These are phyloP conservation scores for Halocynthia aurantium DNA, from an alignment of 23 tunicate species.

Conservation along the genomic window DNA sequence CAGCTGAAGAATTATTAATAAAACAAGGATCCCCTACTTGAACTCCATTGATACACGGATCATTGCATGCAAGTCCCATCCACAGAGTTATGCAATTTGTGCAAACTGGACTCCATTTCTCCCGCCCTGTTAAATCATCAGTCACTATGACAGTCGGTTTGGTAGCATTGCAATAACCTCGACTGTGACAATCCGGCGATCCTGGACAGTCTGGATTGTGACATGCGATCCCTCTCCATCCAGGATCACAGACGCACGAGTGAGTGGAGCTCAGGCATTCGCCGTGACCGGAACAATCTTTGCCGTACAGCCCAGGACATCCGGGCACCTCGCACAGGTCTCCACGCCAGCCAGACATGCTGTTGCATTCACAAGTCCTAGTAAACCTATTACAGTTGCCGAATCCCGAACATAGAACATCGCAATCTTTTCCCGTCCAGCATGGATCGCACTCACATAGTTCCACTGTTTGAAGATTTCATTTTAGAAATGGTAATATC, in stretches of 20 bases:
- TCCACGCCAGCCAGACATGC: slow-evolving; percentile 24
- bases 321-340: slow-evolving; percentile 26
- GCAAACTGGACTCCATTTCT: slow-evolving; percentile 19
- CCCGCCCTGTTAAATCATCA: neutral
- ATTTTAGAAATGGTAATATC: too few relatives aligned
- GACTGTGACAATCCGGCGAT: slow-evolving; percentile 14
- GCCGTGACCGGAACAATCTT: slow-evolving; percentile 33
- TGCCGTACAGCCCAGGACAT: slow-evolving; percentile 15
- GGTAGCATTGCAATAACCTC: slow-evolving; percentile 16
- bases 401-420: slow-evolving; percentile 21
- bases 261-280: slow-evolving; percentile 26
- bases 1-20: too few relatives aligned
- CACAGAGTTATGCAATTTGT: slow-evolving; percentile 8
- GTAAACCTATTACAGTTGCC: slow-evolving; percentile 2
- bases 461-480: neutral
- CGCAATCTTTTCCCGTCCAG: slow-evolving; percentile 28
- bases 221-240: slow-evolving; percentile 29
- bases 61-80: slow-evolving; percentile 29
- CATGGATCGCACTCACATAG: slow-evolving; percentile 16
- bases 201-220: slow-evolving; percentile 33
- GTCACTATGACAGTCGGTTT: neutral
- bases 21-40: neutral
- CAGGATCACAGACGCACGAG: slow-evolving; percentile 16
- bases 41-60: slow-evolving; percentile 19
- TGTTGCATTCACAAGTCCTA: slow-evolving; percentile 6